Evolutionary conservation across 2,888 invertebrate genomes (phyloP), one percentile per base, ranked within the genome.

Genomic region (Epinotia demarniana): DNA sequence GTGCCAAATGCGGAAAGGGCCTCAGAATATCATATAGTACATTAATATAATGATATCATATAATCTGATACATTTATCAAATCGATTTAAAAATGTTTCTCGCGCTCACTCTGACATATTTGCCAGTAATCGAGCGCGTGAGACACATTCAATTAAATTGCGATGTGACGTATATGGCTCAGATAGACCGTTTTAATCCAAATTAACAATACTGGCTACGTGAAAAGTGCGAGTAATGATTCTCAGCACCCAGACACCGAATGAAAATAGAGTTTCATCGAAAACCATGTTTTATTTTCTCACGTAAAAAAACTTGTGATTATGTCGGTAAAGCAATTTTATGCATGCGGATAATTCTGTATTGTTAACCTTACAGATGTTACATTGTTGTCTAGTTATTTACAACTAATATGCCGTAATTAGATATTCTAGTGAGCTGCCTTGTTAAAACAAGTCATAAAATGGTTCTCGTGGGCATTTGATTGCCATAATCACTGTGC

Each of bases 361-460:
- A 49, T 18, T 57, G 55, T 67, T 58, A 73, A 49, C 49, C 27
- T 60, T 18, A 46, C 27, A 67, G 16, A 68, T 57, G 58, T 68
- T 68, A 68, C 68, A 43, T 19, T 58, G 57, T 68, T 43, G 58
- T 55, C 9, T 57, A 18, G n/a, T 18, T n/a, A 53, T 66, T 53
- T 5, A 6, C 33, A 27, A 39, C 27, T 67, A 58, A 58, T 68
- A 39, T 68, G 11, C 9, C 11, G 9, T 68, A 68, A 68, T 68
- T 68, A 68, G 23, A 39, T 11, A 58, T 68, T 68, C 68, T 58
- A 68, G 68, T 43, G 39, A 68, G 9, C 58, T 19, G 55, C 43
- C 5, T 57, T 23, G 13, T 43, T 43, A 57, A 67, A 43, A 57
- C 57, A 57, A 68, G 43, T 68, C 33, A 19, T 16, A 58, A 33